Conservation (phyloP, 2,888 invertebrate species). For the Melieria omissa region DNA sequence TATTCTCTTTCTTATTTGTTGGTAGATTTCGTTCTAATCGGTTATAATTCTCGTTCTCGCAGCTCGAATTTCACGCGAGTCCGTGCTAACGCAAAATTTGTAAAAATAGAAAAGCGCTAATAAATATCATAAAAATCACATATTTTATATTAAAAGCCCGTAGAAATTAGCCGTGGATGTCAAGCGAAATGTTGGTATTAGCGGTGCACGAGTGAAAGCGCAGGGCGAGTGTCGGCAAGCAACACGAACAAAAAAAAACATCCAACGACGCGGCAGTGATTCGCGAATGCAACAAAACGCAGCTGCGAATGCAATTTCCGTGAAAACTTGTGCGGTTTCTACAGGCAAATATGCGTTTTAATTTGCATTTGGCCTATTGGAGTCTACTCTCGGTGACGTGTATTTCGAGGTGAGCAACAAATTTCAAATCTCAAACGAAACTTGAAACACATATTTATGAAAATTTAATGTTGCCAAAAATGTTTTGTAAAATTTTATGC, state of each 20-base stretch:
- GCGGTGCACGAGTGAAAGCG: conserved; percentile 14
- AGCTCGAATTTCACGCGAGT: conserved; percentile 21
- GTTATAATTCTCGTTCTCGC: conserved; percentile 9
- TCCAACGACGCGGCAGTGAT: too few species aligned
- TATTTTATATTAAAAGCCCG: too few species aligned
- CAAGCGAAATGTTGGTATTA: too few species aligned
- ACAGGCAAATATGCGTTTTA: conserved; percentile 43
- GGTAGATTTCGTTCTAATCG: conserved; percentile 3
- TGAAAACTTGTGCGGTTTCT: background rate
- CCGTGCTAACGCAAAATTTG: too few species aligned
- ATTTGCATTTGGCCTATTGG: conserved; percentile 42
- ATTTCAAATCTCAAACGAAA: background rate
- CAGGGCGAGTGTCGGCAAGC: conserved; percentile 4
- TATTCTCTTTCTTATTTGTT: conserved; percentile 15
- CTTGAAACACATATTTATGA: background rate
- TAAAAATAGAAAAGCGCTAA: too few species aligned
- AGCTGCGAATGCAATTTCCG: background rate
- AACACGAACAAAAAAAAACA: conserved; percentile 2
- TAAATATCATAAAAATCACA: too few species aligned
- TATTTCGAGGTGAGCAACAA: conserved; percentile 44
- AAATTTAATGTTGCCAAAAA: background rate
- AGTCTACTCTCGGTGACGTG: conserved; percentile 44
- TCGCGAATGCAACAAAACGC: background rate
- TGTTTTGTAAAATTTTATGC: conserved; percentile 35
- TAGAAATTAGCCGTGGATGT: too few species aligned